Conservation (phyloP, 2,113 vertebrate species). For the Taxidea taxus region DNA sequence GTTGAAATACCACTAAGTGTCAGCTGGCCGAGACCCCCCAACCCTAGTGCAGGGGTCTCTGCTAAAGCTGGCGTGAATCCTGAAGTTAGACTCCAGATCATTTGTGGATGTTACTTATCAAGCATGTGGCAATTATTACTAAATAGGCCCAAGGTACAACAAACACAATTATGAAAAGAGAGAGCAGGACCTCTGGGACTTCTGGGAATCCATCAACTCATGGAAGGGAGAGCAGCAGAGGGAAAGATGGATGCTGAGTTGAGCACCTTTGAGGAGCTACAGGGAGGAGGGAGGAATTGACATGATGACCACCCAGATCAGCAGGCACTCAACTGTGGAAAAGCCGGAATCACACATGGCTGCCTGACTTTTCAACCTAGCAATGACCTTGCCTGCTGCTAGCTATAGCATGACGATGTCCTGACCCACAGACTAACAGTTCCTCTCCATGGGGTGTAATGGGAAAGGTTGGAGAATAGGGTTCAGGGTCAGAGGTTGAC, state of each 20-base stretch:
- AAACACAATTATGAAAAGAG: not conserved
- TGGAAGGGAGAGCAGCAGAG: not conserved
- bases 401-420: no score
- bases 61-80: not conserved
- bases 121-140: not conserved
- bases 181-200: not conserved
- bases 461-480: not conserved
- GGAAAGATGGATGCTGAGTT: not conserved
- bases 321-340: not conserved
- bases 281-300: not conserved
- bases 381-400: no score
- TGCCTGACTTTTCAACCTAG: not conserved
- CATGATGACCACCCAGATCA: not conserved
- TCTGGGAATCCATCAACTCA: not conserved
- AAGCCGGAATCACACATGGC: not conserved
- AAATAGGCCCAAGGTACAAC: not conserved
- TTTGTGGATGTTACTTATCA: not conserved
- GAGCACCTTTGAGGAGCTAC: not conserved
- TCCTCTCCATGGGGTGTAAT: not conserved
- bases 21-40: not conserved
- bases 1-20: not conserved
- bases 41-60: fast-evolving
- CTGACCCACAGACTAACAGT: not conserved
- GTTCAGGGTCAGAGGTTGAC: not conserved
- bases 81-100: not conserved